A percentile compares a stretch with the other conserved stretches of the same genome.
Conservation (phyloP, 2,113 vertebrate genomes). For the Castor canadensis region DNA sequence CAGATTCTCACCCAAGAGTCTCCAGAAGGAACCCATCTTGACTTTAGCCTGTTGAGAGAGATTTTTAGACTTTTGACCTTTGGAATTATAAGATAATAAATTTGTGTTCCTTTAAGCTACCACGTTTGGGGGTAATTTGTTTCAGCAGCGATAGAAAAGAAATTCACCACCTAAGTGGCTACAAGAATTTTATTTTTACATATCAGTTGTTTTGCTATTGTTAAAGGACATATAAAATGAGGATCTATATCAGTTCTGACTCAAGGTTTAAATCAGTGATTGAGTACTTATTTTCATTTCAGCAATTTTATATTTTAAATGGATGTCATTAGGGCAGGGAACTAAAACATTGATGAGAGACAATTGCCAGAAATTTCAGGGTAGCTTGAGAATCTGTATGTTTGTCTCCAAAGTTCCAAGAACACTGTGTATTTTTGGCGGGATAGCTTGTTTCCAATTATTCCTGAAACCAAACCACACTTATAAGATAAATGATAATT, state of each 20-base stretch:
- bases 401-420: conserved; percentile 18
- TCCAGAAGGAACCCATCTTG: neutral
- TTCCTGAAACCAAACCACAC: conserved; percentile 38
- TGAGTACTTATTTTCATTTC: conserved; percentile 23
- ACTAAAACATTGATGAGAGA: neutral
- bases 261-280: neutral
- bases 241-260: neutral
- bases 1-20: neutral
- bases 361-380: conserved; percentile 30
- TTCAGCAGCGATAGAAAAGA: neutral
- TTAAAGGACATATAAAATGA: neutral
- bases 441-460: conserved; percentile 35
- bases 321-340: neutral
- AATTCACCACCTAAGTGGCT: neutral
- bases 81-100: neutral
- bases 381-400: neutral
- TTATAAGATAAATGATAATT: neutral
- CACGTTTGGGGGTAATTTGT: neutral
- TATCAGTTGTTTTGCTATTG: neutral
- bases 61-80: conserved; percentile 4
- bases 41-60: neutral
- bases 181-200: neutral
- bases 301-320: conserved; percentile 43
- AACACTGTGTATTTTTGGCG: conserved; percentile 35
- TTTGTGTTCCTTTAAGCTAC: neutral